A percentile compares a stretch with the other conserved stretches of the same genome.
Conservation (phyloP, 1,140 invertebrate species). For the Eumaeus atala region DNA sequence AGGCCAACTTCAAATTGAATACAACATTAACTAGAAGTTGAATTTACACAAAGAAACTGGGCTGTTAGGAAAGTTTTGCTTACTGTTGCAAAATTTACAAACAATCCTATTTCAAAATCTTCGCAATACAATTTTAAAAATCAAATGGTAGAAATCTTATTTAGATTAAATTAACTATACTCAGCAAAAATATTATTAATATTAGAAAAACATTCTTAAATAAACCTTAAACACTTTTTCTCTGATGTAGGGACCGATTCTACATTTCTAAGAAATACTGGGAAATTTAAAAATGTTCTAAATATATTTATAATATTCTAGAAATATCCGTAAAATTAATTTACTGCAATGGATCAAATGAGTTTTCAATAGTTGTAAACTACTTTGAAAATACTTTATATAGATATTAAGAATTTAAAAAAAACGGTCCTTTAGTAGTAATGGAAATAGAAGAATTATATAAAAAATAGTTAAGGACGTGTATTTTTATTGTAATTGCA, state of each 20-base stretch:
- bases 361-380: too few relatives aligned
- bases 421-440: too few relatives aligned
- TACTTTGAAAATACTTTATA: too few relatives aligned
- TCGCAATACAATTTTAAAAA: background rate
- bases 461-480: too few relatives aligned
- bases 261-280: background rate
- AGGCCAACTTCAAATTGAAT: slow-evolving; percentile 10
- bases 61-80: slow-evolving; percentile 9
- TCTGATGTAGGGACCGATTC: background rate
- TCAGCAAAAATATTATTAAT: background rate
- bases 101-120: slow-evolving; percentile 3
- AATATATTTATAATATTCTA: too few relatives aligned
- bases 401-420: too few relatives aligned
- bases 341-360: too few relatives aligned
- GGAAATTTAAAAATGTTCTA: too few relatives aligned
- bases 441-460: too few relatives aligned
- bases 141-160: background rate
- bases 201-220: background rate
- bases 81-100: background rate
- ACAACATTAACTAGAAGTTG: slow-evolving; percentile 4
- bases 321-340: too few relatives aligned
- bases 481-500: background rate
- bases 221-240: background rate
- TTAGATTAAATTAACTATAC: too few relatives aligned
- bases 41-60: background rate